Conservation (phyloP, 2,888 invertebrate genomes). For the Pristionchus arcanus region DNA sequence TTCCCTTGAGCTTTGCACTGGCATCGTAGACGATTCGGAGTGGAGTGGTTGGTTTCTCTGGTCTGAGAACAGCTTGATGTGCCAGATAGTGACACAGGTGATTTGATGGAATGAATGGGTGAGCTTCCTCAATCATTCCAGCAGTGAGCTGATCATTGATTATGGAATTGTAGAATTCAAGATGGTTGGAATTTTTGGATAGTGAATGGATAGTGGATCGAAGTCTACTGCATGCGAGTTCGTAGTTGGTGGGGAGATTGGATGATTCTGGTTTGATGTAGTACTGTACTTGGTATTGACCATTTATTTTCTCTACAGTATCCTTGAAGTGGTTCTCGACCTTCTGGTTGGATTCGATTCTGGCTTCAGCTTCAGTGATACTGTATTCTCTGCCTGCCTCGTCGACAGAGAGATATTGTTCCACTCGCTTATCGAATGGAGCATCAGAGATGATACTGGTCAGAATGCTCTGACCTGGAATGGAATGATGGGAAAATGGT, state of each 20-base stretch:
- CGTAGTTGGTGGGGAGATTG: background rate
- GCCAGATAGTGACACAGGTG: background rate
- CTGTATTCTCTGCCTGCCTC: background rate
- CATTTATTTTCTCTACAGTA: background rate
- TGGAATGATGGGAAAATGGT: background rate
- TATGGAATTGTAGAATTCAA: background rate
- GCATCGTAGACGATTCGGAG: constrained; percentile 63
- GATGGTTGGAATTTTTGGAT: background rate
- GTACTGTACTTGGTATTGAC: background rate
- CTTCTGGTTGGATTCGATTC: background rate
- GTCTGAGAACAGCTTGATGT: constrained; percentile 13
- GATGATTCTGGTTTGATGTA: background rate
- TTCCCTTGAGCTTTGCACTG: constrained; percentile 50
- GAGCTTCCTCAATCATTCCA: background rate
- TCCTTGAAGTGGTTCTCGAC: background rate
- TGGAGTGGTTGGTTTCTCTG: constrained; percentile 55
- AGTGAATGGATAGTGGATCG: background rate
- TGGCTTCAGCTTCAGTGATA: no score
- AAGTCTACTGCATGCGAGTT: background rate
- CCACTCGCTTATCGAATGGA: background rate
- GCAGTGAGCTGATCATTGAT: background rate
- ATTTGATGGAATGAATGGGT: background rate
- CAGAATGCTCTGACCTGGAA: background rate
- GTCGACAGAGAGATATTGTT: background rate
- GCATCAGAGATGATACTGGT: background rate